Percentiles rank a stretch among this genome's conserved stretches.
Evolutionary conservation across 2,797 vertebrate genomes (phyloP).

Genomic region (Ptychobarbus kaznakovi): DNA sequence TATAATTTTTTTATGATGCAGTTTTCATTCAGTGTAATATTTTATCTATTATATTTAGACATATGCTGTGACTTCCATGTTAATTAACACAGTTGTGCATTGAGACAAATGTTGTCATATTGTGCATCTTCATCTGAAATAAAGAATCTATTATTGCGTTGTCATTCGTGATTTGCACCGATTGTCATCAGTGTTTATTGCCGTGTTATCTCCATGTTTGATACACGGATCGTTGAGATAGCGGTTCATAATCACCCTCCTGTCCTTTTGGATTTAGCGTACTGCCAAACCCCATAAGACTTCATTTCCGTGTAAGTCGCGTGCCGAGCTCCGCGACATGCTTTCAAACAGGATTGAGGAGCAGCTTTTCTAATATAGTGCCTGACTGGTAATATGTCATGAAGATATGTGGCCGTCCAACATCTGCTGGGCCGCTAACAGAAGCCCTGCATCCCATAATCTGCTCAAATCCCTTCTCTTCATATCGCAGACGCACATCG

Average conservation of each 20-base stretch:
- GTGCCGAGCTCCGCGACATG: not conserved
- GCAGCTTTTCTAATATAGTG: constrained; percentile 31
- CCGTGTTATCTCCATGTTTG: not conserved
- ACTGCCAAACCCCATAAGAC: not conserved
- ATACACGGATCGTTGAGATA: constrained; percentile 39
- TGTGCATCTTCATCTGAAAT: not conserved
- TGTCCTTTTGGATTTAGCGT: constrained; percentile 63
- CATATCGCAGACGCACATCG: constrained; percentile 65
- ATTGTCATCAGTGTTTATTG: not conserved
- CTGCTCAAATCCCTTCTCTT: constrained; percentile 72
- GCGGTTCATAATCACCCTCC: constrained; percentile 51
- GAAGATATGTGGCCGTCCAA: constrained; percentile 54
- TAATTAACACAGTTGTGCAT: not conserved
- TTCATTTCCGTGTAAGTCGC: not conserved
- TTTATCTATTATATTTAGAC: not conserved
- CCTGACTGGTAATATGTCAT: constrained; percentile 39
- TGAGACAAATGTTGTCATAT: not conserved
- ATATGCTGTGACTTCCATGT: not conserved
- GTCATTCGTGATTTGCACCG: not conserved
- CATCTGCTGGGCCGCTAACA: constrained; percentile 71
- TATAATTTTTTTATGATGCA: not conserved
- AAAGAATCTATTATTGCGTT: constrained; percentile 1
- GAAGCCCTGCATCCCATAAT: constrained; percentile 73
- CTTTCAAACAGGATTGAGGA: constrained; percentile 19
- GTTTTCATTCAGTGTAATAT: not conserved